Evolutionary conservation across 1,140 invertebrate genomes (phyloP), one percentile per base, ranked within the genome.

Genomic region (Dinothrombium tinctorium): DNA sequence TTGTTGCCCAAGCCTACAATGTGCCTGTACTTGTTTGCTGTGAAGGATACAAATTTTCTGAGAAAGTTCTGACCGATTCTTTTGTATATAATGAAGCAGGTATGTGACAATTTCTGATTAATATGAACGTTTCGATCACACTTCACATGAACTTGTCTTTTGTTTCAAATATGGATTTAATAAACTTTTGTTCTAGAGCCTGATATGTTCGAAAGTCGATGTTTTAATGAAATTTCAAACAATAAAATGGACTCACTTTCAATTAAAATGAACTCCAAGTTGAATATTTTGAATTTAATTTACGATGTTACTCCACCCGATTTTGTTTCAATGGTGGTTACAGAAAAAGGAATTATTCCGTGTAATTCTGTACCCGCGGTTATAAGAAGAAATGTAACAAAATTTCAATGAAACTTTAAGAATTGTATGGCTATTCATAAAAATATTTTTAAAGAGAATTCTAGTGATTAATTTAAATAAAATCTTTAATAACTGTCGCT

Each of bases 301-400:
- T 92, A 89, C 53, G 87, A 92, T 59, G 74, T 92, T n/a, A 92
- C 82, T 0, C 81, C 84, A 5, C 72, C 81, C 2, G 73, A 83
- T 57, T 64, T 90, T 33, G 73, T 92, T 0, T 79, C 78, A 3
- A 76, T 76, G 25, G 79, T 92, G 2, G 77, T 90, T 4, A 92
- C 83, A 0, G 87, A 94, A 60, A 51, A 53, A 37, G 80, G 76
- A 19, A 73, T 86, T 51, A 60, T 90, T 44, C 84, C 83, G 0
- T 84, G 81, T 58, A 86, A 78, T 1, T 84, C 81, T 59, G 82
- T 87, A 17, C 82, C 84, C 15, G 83, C 86, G 14, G 79, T 92
- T 25, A 59, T 90, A 25, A 64, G 83, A 55, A 38, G 20, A 23
- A 38, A 25, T 22, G n/a, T n/a, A n/a, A n/a, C n/a, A n/a, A n/a